A percentile compares a stretch with the other conserved stretches of the same genome.
These are phyloP conservation scores for Thereva nobilitata DNA, from an alignment of 2,888 invertebrate species.

Conservation along the genomic window DNA sequence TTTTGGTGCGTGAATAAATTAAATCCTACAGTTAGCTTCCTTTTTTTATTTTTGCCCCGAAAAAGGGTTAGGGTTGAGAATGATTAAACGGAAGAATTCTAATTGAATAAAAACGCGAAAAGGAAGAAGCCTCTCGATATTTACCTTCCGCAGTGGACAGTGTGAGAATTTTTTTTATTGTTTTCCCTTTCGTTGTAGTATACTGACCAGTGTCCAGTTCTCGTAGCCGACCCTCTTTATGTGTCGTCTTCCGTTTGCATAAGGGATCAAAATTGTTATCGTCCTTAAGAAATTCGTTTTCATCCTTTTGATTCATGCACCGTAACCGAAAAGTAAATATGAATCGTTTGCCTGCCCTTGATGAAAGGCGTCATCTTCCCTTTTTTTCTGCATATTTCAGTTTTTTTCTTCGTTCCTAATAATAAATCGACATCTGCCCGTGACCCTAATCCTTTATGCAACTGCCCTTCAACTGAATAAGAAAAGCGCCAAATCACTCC, in stretches of 20 bases:
- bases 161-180: constrained; percentile 35
- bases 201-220: constrained; percentile 25
- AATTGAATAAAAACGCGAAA: constrained; percentile 13
- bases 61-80: constrained; percentile 16
- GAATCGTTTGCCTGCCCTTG: constrained; percentile 20
- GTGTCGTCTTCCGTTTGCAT: constrained; percentile 21
- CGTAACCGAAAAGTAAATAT: constrained; percentile 41
- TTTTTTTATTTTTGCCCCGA: background rate
- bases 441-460: constrained; percentile 38
- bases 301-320: constrained; percentile 21
- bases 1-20: constrained; percentile 26
- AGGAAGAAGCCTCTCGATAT: constrained; percentile 39
- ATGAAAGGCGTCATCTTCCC: constrained; percentile 31
- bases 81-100: constrained; percentile 13
- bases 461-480: constrained; percentile 29
- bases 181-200: constrained; percentile 3
- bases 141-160: constrained; percentile 37
- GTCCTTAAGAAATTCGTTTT: constrained; percentile 13
- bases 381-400: background rate
- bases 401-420: background rate
- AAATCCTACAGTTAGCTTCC: constrained; percentile 12
- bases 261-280: constrained; percentile 29
- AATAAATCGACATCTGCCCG: constrained; percentile 35
- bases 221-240: constrained; percentile 13
- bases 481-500: constrained; percentile 22